Evolutionary conservation across 2,797 vertebrate genomes (phyloP), one percentile per base, ranked within the genome.

Genomic region (Typhlichthys subterraneus): DNA sequence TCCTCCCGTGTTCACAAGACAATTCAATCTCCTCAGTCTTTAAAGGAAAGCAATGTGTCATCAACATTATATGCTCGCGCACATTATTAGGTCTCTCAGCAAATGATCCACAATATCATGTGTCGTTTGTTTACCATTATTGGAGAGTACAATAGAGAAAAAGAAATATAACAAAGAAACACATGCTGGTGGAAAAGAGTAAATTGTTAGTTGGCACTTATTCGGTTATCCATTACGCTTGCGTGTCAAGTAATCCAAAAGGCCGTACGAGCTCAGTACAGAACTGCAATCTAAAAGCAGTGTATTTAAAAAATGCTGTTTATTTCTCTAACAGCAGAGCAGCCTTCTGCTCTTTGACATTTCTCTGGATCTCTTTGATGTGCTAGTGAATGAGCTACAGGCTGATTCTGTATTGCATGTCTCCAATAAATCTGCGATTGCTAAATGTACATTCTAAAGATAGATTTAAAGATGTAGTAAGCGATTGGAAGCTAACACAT

Each of bases 1-100:
- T 88, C 63, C 65, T 66, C 53, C 57, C 73, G 62, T 84, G 75
- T 77, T 80, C 75, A 70, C 67, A 48, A 75, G 63, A 80, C 80
- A 80, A 68, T 88, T 82, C 56, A 75, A 65, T 83, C 65, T 75
- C 52, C 52, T 50, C 13, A 67, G 57, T 65, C 67, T 78, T 63
- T 71, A 53, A 77, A 75, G 47, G 60, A 77, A 69, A 79, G 51
- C 63, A 69, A 70, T 68, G 52, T 57, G 49, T 73, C 61, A 55
- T 71, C 67, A 64, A 54, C 67, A 70, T 76, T 66, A 72, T 80
- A 51, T 2, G 10, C 10, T 53, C 31, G 38, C 53, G 9, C 42
- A 48, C 48, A 42, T 19, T 50, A 50, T 47, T 38, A 13, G 14
- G n/a, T 9, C 29, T 51, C 23, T 29, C 47, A 61, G 31, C 53